A percentile compares a stretch with the other conserved stretches of the same genome.
Evolutionary conservation across 2,113 vertebrate species (phyloP).

Genomic region (Bubo bubo): DNA sequence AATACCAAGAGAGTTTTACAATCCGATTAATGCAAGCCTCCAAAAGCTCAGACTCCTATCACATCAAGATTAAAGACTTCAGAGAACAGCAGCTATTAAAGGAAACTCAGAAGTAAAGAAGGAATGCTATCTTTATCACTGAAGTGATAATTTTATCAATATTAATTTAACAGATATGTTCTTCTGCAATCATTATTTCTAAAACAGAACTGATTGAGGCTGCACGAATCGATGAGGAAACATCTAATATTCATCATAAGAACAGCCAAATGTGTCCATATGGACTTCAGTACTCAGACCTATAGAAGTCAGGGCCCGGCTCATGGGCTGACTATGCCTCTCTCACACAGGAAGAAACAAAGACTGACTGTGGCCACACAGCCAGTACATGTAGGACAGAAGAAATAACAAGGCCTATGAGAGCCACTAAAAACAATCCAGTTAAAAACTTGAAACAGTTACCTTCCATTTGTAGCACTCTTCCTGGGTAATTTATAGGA

Average conservation of each 20-base stretch:
- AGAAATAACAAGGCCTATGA: not conserved
- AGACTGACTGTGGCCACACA: not conserved
- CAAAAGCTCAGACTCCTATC: not conserved
- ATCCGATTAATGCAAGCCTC: constrained; percentile 1
- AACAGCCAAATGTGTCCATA: not conserved
- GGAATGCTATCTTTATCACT: not conserved
- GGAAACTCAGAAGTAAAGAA: not conserved
- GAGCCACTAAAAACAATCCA: not conserved
- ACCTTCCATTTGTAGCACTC: not conserved
- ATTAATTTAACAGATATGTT: not conserved
- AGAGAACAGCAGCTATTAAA: not conserved
- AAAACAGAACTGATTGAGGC: not conserved
- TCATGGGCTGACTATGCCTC: not conserved
- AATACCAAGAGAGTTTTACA: not conserved
- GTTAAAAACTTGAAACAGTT: not conserved
- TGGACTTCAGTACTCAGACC: not conserved
- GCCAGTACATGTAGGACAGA: not conserved
- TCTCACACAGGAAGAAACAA: not conserved
- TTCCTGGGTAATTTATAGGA: not conserved
- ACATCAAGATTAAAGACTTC: not conserved
- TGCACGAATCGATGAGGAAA: not conserved
- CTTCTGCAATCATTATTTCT: not conserved
- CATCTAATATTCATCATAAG: not conserved
- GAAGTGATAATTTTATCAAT: not conserved
- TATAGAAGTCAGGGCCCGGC: not conserved